A percentile compares a stretch with the other conserved stretches of the same genome.
Conservation (phyloP, 2,888 invertebrate genomes). For the Quadriops clusia region DNA sequence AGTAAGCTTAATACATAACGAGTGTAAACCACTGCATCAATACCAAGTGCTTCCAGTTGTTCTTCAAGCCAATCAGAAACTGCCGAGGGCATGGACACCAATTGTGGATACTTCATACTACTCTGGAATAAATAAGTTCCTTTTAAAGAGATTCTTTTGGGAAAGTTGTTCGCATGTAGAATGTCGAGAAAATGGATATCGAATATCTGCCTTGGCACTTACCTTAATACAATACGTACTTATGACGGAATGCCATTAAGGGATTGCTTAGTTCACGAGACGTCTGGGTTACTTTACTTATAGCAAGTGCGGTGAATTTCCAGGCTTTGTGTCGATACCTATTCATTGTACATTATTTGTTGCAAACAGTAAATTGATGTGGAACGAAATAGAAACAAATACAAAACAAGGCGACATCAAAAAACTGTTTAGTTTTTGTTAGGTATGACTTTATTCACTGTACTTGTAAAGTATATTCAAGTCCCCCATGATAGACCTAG, state of each 20-base stretch:
- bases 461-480: slow-evolving; percentile 22
- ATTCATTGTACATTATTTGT: slow-evolving; percentile 19
- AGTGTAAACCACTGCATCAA: slow-evolving; percentile 57
- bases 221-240: slow-evolving; percentile 25
- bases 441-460: slow-evolving; percentile 18
- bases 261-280: slow-evolving; percentile 23
- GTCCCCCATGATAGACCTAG: slow-evolving; percentile 33
- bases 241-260: slow-evolving; percentile 23
- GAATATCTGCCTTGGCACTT: too few species aligned
- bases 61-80: slow-evolving; percentile 65
- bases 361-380: slow-evolving; percentile 16
- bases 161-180: too few species aligned
- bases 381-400: slow-evolving; percentile 19
- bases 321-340: slow-evolving; percentile 15
- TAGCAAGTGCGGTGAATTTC: slow-evolving; percentile 20
- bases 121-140: slow-evolving; percentile 21
- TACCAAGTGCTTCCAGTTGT: slow-evolving; percentile 63
- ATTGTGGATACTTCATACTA: slow-evolving; percentile 50
- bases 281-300: slow-evolving; percentile 20
- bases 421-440: slow-evolving; percentile 14
- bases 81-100: slow-evolving; percentile 50
- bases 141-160: too few species aligned
- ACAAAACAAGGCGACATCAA: slow-evolving; percentile 16
- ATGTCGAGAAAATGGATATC: too few species aligned
- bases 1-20: slow-evolving; percentile 54